Base-by-base conservation (phyloP, 2,797 vertebrate genomes). In the Gorsachius magnificus region DNA sequence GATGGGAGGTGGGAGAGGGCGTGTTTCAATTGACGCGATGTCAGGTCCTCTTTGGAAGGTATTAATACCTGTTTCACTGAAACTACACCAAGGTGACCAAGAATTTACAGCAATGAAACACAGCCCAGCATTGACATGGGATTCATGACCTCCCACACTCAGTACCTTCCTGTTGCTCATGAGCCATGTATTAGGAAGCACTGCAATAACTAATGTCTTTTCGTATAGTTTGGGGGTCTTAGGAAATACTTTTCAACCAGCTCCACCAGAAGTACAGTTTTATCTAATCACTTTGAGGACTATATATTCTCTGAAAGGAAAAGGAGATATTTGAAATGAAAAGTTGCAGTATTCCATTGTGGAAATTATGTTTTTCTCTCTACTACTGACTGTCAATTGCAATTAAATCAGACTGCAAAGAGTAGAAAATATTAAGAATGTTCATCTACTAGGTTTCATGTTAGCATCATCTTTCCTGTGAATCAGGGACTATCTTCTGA, bases 381-480 rank as follows among this genome's bases (percentile, higher is more conserved):
- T 84, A 13, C 56, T 84, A 19, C 72, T 75, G 41, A 61, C 71
- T 83, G 45, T 87, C 86, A 71, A 16, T 61, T 95, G 91, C 93
- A 94, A 79, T 91, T 95, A 89, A 89, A 81, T 91, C 50, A 93
- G 80, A 58, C n/a, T 79, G 35, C 45, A 81, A 87, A 71, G 19
- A 89, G 70, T 8, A 84, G 69, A 96, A 94, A 96, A 90, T 85
- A 93, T 28, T 87, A 70, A 92, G 38, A 81, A 91, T 74, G 20
- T 57, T 95, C 53, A 70, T 68, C 71, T 91, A 29, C 54, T 50
- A 66, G 54, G 38, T 50, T 87, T 92, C 50, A 2, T 51, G 28
- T 81, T 95, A 92, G 43, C 54, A 60, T 90, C 35, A 50, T 83
- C 60, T 87, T 91, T 95, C 41, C 78, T 90, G 54, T 80, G 91